Evolutionary conservation across 2,888 invertebrate species (phyloP), one percentile per base, ranked within the genome.

Genomic region (Scaeva pyrastri): DNA sequence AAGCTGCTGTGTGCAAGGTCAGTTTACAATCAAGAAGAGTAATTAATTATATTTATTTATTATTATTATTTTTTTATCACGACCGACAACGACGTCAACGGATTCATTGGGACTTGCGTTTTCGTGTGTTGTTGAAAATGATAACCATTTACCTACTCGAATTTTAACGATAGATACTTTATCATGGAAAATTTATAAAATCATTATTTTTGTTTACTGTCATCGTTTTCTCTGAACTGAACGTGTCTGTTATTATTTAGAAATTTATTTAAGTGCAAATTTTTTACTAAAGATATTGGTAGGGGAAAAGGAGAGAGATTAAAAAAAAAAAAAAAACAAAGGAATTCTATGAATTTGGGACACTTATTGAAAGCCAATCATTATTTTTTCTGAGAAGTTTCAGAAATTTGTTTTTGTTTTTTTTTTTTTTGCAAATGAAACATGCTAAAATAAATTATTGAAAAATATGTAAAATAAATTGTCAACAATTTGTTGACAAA

Each of bases 1-100:
- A 19, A 36, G 66, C 66, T 66, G 48, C 66, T 68, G 66, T 66
- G 36, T 36, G 66, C 66, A 68, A 68, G 66, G 66, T 68, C 66
- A 68, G 66, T 68, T 68, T 21, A 68, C 39, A 68, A 68, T 31
- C 52, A 19, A 43, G 12, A 26, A 39, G 19, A 14, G 50, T 68
- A 36, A 68, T 68, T 68, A 50, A 68, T 68, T 50, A 26, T 68
- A n/a, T 50, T 16, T 19, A 31, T 31, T 31, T 5, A 5, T 31
- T 31, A 1, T 31, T 31, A 31, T 31, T 31, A 31, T 45, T 64
- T 43, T 50, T 39, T 23, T 43, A 48, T 45, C 45, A 68, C 8
- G 31, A 31, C 8, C 36, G n/a, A n/a, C n/a, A n/a, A n/a, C n/a
- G n/a, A 39, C 66, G 66, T 39, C 36, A 39, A 50, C 50, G 21